Evolutionary conservation across 2,888 invertebrate genomes (phyloP).

Genomic region (Oxycera nigricornis): DNA sequence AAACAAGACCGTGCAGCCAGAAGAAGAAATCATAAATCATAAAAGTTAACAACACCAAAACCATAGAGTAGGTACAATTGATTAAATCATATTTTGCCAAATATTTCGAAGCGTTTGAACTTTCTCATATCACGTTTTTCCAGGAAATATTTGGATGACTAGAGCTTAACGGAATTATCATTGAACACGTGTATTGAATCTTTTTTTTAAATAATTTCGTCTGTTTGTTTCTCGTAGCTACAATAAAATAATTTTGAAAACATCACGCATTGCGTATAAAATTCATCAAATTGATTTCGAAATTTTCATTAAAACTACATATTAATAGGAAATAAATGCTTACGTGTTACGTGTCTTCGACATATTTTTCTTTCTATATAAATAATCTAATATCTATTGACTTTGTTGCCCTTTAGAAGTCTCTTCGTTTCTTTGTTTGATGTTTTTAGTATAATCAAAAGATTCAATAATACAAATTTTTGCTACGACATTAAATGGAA

Average conservation of each 20-base stretch:
- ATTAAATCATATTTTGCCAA: too few relatives aligned
- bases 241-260: conserved; percentile 36
- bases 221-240: conserved; percentile 32
- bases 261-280: too few relatives aligned
- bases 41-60: too few relatives aligned
- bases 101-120: too few relatives aligned
- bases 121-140: too few relatives aligned
- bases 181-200: conserved; percentile 1
- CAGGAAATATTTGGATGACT: conserved; percentile 20
- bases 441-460: conserved; percentile 34
- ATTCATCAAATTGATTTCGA: too few relatives aligned
- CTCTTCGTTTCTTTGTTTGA: conserved; percentile 4
- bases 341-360: conserved; percentile 34
- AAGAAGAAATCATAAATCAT: too few relatives aligned
- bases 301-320: neutral
- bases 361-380: conserved; percentile 17
- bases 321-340: conserved; percentile 24
- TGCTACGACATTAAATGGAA: conserved; percentile 35
- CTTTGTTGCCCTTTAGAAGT: conserved; percentile 21
- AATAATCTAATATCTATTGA: conserved; percentile 16
- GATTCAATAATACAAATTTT: conserved; percentile 43
- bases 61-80: too few relatives aligned
- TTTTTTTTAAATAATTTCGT: conserved; percentile 31
- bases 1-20: too few relatives aligned
- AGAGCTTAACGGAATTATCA: conserved; percentile 21